Base-by-base conservation (phyloP, 2,113 vertebrate species). In the Sphyrna mokarran region DNA sequence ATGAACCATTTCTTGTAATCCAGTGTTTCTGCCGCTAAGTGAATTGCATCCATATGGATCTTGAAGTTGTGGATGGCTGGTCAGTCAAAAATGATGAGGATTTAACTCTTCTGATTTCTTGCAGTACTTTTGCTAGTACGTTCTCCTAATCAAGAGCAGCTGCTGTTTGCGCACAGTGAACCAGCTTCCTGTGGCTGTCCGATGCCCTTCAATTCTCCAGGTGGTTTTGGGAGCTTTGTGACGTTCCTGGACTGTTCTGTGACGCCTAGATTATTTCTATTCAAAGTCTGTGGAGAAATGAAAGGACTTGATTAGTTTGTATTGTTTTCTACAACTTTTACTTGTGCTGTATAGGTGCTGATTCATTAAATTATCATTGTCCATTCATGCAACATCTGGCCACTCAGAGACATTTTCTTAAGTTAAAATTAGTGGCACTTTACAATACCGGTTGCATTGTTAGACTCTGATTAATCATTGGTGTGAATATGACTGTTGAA, bases 11-110 rank as follows among this genome's bases (percentile, higher is more conserved):
- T 93, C 61, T 93, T n/a, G 89, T 91, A 63, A 63, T 91, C 61
- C 89, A 91, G 29, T n/a, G 33, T 63, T 90, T 87, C 48, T 90
- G 54, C 58, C 54, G 16, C 87, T 18, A 11, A 90, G 29, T 91
- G 89, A 91, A 91, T 91, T 91, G 89, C 89, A 91, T 63, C 54
- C 89, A 91, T 91, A 63, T 91, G 89, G 61, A 91, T n/a, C 89
- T n/a, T 91, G 89, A 63, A 91, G 58, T 63, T 91, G 58, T 91
- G 58, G 58, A 91, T 91, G 89, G 58, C 54, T 63, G 58, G 89
- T 91, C 89, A 91, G 89, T 63, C 89, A 91, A 58, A 91, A 91
- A 91, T 91, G 54, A 54, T 91, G 14, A 91, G 89, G 58, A 91
- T 61, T 70, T 94, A n/a, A 94, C 68, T 66, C 68, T 94, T 48